These are phyloP conservation scores for Alcis repandata DNA, from an alignment of 2,888 invertebrate genomes.

Conservation along the genomic window DNA sequence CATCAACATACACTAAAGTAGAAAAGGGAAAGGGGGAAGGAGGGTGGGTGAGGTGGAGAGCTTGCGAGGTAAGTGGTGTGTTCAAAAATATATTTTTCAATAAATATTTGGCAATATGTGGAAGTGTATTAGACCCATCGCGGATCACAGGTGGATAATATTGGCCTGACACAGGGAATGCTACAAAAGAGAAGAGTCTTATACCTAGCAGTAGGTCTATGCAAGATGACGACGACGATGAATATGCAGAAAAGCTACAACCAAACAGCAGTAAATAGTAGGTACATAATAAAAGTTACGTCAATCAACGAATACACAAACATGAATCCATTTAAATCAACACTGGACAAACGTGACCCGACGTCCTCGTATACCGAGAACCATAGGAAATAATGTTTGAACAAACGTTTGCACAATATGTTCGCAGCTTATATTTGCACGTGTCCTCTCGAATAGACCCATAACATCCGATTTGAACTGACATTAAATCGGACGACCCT, in stretches of 20 bases:
- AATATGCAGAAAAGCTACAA: background rate
- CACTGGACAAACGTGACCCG: constrained; percentile 24
- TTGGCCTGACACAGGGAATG: too few relatives aligned
- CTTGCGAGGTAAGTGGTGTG: too few relatives aligned
- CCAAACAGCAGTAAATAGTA: constrained; percentile 12
- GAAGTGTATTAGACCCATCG: too few relatives aligned
- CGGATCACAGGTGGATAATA: too few relatives aligned
- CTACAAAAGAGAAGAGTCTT: too few relatives aligned
- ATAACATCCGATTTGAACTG: background rate
- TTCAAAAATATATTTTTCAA: too few relatives aligned
- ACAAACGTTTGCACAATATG: constrained; percentile 29
- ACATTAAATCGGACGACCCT: background rate
- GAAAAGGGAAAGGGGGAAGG: too few relatives aligned
- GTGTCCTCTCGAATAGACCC: constrained; percentile 2
- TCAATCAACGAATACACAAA: constrained; percentile 26
- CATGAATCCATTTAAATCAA: constrained; percentile 21
- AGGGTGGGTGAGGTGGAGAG: too few relatives aligned
- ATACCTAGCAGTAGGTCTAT: too few relatives aligned
- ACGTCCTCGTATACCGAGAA: constrained; percentile 19
- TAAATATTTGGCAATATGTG: too few relatives aligned
- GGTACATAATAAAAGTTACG: constrained; percentile 19
- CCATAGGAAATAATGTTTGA: constrained; percentile 23
- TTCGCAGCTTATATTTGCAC: constrained; percentile 25
- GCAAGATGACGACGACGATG: too few relatives aligned
- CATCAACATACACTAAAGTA: background rate